These are phyloP conservation scores for Pachyrhynchus sulphureomaculatus DNA, from an alignment of 1,140 invertebrate genomes.

Conservation along the genomic window DNA sequence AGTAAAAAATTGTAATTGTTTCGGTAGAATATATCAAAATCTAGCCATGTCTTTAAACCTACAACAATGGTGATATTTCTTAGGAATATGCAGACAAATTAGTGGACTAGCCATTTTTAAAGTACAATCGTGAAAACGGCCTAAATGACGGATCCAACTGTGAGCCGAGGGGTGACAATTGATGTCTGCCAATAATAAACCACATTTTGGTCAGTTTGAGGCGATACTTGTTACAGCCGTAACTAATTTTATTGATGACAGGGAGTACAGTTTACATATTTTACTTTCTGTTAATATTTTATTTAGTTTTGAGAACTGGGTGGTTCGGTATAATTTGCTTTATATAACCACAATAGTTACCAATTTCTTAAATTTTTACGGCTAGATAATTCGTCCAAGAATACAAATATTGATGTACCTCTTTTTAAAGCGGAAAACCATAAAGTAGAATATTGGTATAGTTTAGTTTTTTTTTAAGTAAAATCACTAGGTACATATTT, in stretches of 20 bases:
- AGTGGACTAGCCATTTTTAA: neutral
- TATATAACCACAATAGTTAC: neutral
- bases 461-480: neutral
- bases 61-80: neutral
- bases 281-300: slow-evolving; percentile 11
- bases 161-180: neutral
- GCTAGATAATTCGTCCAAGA: neutral
- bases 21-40: too few relatives aligned
- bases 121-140: neutral
- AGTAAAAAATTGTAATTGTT: too few relatives aligned
- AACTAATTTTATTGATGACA: slow-evolving; percentile 32
- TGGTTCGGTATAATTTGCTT: slow-evolving; percentile 1
- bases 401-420: neutral
- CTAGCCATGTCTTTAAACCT: neutral
- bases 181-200: slow-evolving; percentile 28
- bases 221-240: slow-evolving; percentile 28
- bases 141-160: neutral
- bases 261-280: slow-evolving; percentile 32
- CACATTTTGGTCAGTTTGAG: slow-evolving; percentile 39
- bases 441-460: neutral
- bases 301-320: slow-evolving; percentile 24
- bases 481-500: too few relatives aligned
- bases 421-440: neutral
- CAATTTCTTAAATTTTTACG: neutral
- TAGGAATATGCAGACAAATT: too few relatives aligned